These are phyloP conservation scores for Drosophila yooni DNA, from an alignment of 2,888 invertebrate species.

Conservation along the genomic window DNA sequence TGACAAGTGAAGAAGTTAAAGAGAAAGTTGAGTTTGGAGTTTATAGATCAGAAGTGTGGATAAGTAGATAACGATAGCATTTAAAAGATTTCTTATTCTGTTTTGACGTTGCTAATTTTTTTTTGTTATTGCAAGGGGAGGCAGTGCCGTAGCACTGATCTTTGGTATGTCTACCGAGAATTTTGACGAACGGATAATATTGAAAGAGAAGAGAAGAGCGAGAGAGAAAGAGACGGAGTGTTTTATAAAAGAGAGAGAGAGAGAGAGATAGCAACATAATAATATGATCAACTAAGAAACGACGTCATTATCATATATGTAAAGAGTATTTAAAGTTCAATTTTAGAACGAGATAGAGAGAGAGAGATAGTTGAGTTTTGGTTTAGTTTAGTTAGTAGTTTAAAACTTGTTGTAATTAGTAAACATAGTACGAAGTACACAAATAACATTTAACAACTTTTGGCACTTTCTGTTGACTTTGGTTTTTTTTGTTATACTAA, in stretches of 20 bases:
- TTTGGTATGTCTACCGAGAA: slow-evolving; percentile 44
- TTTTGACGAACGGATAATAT: slow-evolving; percentile 57
- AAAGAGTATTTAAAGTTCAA: slow-evolving; percentile 59
- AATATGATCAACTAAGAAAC: slow-evolving; percentile 78
- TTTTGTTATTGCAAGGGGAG: slow-evolving; percentile 12
- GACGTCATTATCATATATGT: slow-evolving; percentile 60
- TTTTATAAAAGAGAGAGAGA: slow-evolving; percentile 17
- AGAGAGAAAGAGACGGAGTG: slow-evolving; percentile 40
- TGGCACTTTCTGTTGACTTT: slow-evolving; percentile 72
- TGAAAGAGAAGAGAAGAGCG: slow-evolving; percentile 57
- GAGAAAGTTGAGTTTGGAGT: slow-evolving; percentile 57
- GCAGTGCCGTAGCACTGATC: slow-evolving; percentile 37
- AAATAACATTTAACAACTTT: slow-evolving; percentile 81
- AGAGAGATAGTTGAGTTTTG: slow-evolving; percentile 69
- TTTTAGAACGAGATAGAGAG: slow-evolving; percentile 64
- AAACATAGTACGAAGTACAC: slow-evolving; percentile 81
- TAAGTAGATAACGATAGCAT: slow-evolving; percentile 84
- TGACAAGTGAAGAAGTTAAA: slow-evolving; percentile 57
- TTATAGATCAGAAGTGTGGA: slow-evolving; percentile 58
- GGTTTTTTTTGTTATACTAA: slow-evolving; percentile 69
- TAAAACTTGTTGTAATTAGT: slow-evolving; percentile 74
- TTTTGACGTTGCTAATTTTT: slow-evolving; percentile 41
- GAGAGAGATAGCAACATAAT: slow-evolving; percentile 71
- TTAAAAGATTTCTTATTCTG: slow-evolving; percentile 72
- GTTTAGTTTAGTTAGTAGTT: slow-evolving; percentile 71